These are phyloP conservation scores for Gopherus flavomarginatus DNA, from an alignment of 2,113 vertebrate species.

Conservation along the genomic window DNA sequence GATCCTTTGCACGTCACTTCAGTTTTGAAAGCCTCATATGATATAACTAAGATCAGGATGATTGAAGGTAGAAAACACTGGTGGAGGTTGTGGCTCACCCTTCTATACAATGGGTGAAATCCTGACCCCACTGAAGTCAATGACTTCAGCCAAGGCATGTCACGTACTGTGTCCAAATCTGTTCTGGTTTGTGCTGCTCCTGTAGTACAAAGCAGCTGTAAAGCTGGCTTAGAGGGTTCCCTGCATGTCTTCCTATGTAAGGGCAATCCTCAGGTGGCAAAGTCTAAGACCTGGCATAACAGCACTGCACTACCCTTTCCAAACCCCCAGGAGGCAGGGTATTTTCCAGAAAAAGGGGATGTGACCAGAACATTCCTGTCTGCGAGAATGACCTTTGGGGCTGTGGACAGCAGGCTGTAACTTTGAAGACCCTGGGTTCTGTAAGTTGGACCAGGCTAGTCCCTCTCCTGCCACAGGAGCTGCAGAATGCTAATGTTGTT, in stretches of 20 bases:
- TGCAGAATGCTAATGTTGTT: conserved; percentile 12
- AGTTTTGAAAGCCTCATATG: not conserved
- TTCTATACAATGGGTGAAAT: not conserved
- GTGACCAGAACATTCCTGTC: not conserved
- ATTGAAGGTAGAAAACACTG: not conserved
- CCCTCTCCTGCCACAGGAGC: not conserved
- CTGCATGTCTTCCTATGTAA: not conserved
- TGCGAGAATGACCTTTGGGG: not conserved
- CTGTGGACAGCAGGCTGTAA: not conserved
- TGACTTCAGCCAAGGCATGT: not conserved
- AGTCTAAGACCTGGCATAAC: not conserved
- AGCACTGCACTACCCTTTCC: not conserved
- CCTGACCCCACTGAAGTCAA: not conserved
- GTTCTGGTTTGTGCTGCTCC: not conserved
- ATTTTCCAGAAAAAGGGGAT: not conserved
- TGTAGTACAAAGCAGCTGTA: not conserved
- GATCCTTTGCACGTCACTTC: not conserved
- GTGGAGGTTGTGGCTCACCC: not conserved
- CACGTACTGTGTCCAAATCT: not conserved
- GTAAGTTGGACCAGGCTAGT: not conserved
- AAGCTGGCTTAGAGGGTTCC: not conserved
- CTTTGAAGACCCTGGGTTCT: not conserved
- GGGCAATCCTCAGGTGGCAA: not conserved
- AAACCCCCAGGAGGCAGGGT: not conserved
- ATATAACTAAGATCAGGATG: not conserved